Conservation (phyloP, 2,797 vertebrate species). For the Gallinago solitaria region DNA sequence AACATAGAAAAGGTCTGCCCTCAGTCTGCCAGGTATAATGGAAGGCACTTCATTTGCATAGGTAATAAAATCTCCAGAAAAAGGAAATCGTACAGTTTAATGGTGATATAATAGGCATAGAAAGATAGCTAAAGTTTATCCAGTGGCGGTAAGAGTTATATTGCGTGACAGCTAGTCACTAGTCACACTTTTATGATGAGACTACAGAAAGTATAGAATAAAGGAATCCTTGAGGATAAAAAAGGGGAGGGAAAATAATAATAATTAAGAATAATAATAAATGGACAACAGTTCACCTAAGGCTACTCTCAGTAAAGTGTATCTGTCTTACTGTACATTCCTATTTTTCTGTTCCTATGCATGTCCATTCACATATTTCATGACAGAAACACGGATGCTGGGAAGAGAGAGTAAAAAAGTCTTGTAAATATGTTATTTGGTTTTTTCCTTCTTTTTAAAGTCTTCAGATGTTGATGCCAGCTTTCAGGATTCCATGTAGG, state of each 20-base stretch:
- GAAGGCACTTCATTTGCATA: neutral
- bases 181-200: neutral
- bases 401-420: neutral
- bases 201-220: neutral
- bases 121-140: neutral
- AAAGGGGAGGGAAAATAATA: neutral
- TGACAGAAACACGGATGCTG: neutral
- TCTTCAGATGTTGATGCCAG: neutral
- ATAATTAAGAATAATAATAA: neutral
- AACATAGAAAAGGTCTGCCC: no score
- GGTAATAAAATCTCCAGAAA: neutral
- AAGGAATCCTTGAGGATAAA: neutral
- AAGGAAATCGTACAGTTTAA: neutral
- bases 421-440: neutral
- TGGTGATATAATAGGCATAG: neutral
- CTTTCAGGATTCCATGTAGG: neutral
- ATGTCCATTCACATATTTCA: neutral
- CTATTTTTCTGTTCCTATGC: neutral
- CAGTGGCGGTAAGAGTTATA: neutral
- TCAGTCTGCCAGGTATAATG: neutral
- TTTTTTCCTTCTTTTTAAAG: neutral
- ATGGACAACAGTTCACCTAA: neutral
- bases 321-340: neutral
- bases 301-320: neutral
- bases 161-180: neutral